Evolutionary conservation across 2,113 vertebrate species (phyloP).

Genomic region (Oostethus manadensis): DNA sequence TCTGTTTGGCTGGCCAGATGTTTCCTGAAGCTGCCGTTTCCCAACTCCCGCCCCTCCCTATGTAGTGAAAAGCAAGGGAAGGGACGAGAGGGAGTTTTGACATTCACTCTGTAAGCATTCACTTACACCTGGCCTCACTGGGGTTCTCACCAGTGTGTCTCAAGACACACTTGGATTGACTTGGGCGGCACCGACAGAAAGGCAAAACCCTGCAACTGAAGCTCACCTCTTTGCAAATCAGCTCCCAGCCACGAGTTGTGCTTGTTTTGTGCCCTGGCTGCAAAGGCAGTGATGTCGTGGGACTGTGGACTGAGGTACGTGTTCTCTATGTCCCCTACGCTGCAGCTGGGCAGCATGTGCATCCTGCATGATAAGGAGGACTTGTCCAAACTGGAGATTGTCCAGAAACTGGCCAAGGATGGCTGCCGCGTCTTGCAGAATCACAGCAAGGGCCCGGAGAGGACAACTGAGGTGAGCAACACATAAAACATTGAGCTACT

Average conservation of each 20-base stretch:
- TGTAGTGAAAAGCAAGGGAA: conserved; percentile 32
- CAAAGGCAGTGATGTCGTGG: conserved; percentile 81
- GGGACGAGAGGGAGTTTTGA: conserved; percentile 29
- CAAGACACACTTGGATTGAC: conserved; percentile 3
- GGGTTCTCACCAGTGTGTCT: background rate
- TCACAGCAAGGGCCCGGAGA: conserved; percentile 76
- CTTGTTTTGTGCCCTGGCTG: conserved; percentile 13
- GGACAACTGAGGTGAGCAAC: conserved; percentile 78
- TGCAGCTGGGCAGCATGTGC: conserved; percentile 81
- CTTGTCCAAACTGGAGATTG: conserved; percentile 83
- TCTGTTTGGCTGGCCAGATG: conserved; percentile 81
- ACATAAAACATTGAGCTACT: background rate
- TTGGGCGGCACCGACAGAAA: conserved; percentile 18
- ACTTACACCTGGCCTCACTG: conserved; percentile 28
- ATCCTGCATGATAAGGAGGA: conserved; percentile 84
- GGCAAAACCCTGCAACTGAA: conserved; percentile 12
- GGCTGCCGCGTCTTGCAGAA: conserved; percentile 82
- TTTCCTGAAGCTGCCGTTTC: conserved; percentile 65
- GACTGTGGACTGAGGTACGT: conserved; percentile 92
- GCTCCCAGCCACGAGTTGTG: conserved; percentile 1
- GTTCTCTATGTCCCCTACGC: conserved; percentile 83
- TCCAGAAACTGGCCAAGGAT: conserved; percentile 87
- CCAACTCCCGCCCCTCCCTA: conserved; percentile 39
- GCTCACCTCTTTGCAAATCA: conserved; percentile 7
- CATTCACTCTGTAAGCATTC: conserved; percentile 28